Evolutionary conservation across 2,888 invertebrate genomes (phyloP).

Genomic region (Anodontia alba): DNA sequence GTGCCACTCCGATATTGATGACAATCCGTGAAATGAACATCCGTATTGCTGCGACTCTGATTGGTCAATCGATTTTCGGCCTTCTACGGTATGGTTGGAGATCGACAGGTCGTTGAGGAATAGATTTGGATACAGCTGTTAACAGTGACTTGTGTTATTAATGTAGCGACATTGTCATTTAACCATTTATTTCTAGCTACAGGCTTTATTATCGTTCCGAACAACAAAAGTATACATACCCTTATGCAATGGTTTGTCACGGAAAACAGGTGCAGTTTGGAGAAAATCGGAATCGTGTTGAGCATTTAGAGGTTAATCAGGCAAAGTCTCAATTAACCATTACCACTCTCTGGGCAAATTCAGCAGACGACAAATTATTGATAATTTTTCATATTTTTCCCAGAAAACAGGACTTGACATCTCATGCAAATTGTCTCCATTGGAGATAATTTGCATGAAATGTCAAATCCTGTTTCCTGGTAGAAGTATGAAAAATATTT

Average conservation of each 20-base stretch:
- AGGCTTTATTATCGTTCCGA: slow-evolving; percentile 1
- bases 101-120: slow-evolving; percentile 53
- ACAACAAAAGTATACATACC: slow-evolving; percentile 6
- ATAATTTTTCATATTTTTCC: too few species aligned
- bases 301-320: background rate
- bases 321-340: slow-evolving; percentile 11
- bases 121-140: slow-evolving; percentile 65
- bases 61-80: slow-evolving; percentile 5
- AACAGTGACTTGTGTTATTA: slow-evolving; percentile 13
- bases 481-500: too few species aligned
- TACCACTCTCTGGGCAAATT: too few species aligned
- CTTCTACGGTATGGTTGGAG: slow-evolving; percentile 6
- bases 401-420: too few species aligned
- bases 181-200: slow-evolving; percentile 12
- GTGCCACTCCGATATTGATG: slow-evolving; percentile 50
- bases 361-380: too few species aligned
- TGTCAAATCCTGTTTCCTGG: too few species aligned
- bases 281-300: background rate
- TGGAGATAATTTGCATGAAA: too few species aligned
- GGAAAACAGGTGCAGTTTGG: background rate
- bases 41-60: background rate
- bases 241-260: slow-evolving; percentile 7
- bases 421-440: too few species aligned
- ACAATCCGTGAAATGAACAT: slow-evolving; percentile 15
- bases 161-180: slow-evolving; percentile 4